Evolutionary conservation across 2,797 vertebrate species (phyloP).

Genomic region (Anomalospiza imberbis): DNA sequence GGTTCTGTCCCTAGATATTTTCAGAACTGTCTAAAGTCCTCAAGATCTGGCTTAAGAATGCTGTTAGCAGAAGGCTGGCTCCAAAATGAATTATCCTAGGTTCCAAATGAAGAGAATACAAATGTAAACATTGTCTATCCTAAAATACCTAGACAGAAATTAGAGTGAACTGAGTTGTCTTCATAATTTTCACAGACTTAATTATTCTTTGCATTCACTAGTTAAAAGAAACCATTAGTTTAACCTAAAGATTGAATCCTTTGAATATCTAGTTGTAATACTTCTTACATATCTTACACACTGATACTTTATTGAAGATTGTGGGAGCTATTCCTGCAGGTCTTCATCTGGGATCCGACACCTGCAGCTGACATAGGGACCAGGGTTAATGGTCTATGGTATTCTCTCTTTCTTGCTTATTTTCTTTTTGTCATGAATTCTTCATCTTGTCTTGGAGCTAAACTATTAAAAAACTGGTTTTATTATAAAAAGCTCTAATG

Average conservation of each 20-base stretch:
- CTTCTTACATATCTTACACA: neutral
- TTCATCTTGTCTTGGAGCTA: neutral
- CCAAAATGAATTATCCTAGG: neutral
- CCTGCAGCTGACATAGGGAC: neutral
- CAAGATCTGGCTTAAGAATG: neutral
- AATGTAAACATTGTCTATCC: neutral
- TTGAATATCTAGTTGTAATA: neutral
- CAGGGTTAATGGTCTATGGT: neutral
- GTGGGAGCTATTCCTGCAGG: neutral
- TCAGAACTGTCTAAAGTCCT: neutral
- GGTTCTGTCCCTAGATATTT: neutral
- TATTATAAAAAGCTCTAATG: neutral
- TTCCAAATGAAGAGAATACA: neutral
- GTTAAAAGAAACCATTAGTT: neutral
- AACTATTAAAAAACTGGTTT: neutral
- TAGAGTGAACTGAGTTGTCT: neutral
- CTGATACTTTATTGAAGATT: neutral
- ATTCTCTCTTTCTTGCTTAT: neutral
- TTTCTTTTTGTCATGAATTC: neutral
- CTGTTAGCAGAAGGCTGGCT: neutral
- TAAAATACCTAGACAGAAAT: neutral
- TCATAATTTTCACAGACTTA: neutral
- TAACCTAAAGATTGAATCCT: neutral
- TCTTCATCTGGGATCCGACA: neutral
- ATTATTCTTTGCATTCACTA: neutral